Evolutionary conservation across 2,797 vertebrate genomes (phyloP), one percentile per base, ranked within the genome.

Genomic region (Meda fulgida): DNA sequence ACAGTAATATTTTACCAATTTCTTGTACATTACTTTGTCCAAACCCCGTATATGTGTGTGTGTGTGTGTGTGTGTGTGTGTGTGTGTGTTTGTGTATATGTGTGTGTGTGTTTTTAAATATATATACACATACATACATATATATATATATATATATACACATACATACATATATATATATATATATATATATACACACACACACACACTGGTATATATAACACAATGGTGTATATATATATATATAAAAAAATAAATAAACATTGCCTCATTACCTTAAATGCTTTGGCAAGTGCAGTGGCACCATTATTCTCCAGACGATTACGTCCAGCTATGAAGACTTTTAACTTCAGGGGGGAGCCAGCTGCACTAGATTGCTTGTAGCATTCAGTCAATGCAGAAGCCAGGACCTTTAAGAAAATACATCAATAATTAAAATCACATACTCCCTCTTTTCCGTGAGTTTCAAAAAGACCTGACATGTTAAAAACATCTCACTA

Each of bases 281-380:
- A 97, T 34, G 97, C 95, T 84, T 95, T 95, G 75, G 97, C 96
- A 87, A 97, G 91, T 34, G 97, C 96, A 21, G 93, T 94, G 78
- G 96, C 96, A 21, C 97, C 97, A 3, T 97, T 96, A 1, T 97
- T 97, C 90, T 97, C 97, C 81, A 97, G 92, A 2, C 96, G 96
- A 87, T 97, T 97, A 80, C 97, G 95, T 89, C 97, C 97, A 34
- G 96, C 97, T 83, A 96, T 90, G 58, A 97, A 97, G 43, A 97
- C 87, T 89, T 95, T 96, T 89, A 97, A 93, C 87, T 94, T 92
- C 87, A 97, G 92, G 1, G 96, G 94, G 65, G 95, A 94, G 70
- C 96, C 96, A 46, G 93, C 88, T 26, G 92, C 92, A 65, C 92
- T 94, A 65, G 97, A 97, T 55, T 94, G 95, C 76, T 90, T 95